Evolutionary conservation across 2,888 invertebrate genomes (phyloP), one percentile per base, ranked within the genome.

Genomic region (Pseudococcus longispinus): DNA sequence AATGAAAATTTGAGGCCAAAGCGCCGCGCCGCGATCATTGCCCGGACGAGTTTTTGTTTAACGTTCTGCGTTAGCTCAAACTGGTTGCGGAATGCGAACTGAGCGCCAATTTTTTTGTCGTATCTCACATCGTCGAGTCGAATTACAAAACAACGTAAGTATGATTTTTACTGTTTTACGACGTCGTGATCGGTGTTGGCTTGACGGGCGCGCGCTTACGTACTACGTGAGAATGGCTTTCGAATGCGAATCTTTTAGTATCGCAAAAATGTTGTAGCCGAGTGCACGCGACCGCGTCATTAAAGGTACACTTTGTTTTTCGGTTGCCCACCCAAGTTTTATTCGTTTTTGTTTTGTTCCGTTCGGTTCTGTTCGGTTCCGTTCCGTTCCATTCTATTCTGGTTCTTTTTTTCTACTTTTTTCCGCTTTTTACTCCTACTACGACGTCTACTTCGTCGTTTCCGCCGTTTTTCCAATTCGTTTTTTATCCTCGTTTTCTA

Each of bases 21-120:
- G 6, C 6, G n/a, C 1, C n/a, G 55, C 55, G 55, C 1, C 51
- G 51, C 51, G 3, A 32, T n/a, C n/a, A n/a, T n/a, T n/a, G n/a
- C n/a, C 37, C 37, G 37, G 37, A 37, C 37, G 37, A 37, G 37
- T 37, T 37, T 4, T 37, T 37, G 26, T 23, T 23, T 5, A n/a
- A 5, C 32, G 13, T n/a, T n/a, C 74, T 20, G 42, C 70, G 42
- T 23, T 60, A 23, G 60, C 77, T 80, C 77, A 42, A 80, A 80
- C 77, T 4, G 42, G 77, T 80, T 42, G 20, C 29, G n/a, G 13
- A 42, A 42, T 80, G 42, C 29, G 37, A 42, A 80, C 77, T 6
- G 77, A 20, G 20, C 77, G 77, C 77, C 23, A 80, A 80, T n/a
- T 80, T 80, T 77, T 80, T 32, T 29, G 11, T 74, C 37, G 32